Evolutionary conservation across 2,113 vertebrate species (phyloP).

Genomic region (Thamnaconus septentrionalis): DNA sequence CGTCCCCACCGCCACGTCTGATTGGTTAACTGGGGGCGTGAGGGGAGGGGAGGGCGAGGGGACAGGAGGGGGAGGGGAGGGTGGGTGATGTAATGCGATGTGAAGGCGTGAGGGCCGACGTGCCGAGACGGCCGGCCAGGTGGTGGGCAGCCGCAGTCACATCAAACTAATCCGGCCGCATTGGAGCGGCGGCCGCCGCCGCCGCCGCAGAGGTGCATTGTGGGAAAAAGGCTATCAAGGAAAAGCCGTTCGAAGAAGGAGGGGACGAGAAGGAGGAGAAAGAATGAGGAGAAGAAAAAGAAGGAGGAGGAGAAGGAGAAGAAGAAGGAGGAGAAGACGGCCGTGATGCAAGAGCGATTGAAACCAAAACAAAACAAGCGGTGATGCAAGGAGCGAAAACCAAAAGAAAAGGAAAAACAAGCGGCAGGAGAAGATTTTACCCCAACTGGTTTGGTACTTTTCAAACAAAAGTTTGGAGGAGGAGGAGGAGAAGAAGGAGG

Average conservation of each 20-base stretch:
- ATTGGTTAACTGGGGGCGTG: conserved; percentile 10
- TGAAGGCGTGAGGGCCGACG: conserved; percentile 49
- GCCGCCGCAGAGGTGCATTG: conserved; percentile 54
- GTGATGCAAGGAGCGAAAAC: no score
- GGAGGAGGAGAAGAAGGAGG: no score
- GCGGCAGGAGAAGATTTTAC: no score
- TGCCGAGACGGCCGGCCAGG: conserved; percentile 43
- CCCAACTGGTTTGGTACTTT: no score
- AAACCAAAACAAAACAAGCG: conserved; percentile 22
- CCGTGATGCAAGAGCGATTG: conserved; percentile 36
- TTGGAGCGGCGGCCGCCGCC: conserved; percentile 61
- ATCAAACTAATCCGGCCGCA: conserved; percentile 57
- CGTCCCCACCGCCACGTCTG: conserved; percentile 42
- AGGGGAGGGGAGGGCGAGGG: conserved; percentile 19
- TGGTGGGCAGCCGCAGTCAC: conserved; percentile 52
- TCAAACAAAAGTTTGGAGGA: no score
- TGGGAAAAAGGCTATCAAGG: conserved; percentile 32
- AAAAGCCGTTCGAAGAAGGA: conserved; percentile 49
- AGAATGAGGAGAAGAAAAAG: no score
- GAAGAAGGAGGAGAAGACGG: no score
- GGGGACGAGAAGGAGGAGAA: no score
- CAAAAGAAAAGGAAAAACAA: no score
- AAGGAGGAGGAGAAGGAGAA: no score
- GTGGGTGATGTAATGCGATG: conserved; percentile 52
- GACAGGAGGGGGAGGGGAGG: conserved; percentile 5